Evolutionary conservation across 1,140 invertebrate genomes (phyloP).

Genomic region (Magallana ariakensis): DNA sequence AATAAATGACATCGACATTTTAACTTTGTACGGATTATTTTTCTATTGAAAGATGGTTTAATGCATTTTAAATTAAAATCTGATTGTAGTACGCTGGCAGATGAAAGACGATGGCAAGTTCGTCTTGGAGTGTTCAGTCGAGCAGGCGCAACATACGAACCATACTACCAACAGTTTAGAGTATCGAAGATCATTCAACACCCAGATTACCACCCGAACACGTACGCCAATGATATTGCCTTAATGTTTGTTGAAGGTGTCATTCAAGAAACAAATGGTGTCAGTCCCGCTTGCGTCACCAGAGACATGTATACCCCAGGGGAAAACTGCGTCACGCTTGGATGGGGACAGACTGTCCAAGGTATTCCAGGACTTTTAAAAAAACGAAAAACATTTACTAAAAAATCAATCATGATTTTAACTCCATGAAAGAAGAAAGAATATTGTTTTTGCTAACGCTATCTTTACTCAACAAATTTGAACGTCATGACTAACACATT

Average conservation of each 20-base stretch:
- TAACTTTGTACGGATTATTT: too few relatives aligned
- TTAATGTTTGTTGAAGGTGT: slow-evolving; percentile 36
- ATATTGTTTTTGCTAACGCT: too few relatives aligned
- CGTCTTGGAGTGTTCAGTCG: slow-evolving; percentile 14
- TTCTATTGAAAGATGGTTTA: too few relatives aligned
- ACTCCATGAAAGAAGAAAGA: too few relatives aligned
- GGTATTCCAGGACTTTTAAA: background rate
- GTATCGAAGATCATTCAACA: slow-evolving; percentile 41
- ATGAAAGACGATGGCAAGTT: slow-evolving; percentile 34
- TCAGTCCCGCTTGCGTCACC: slow-evolving; percentile 39
- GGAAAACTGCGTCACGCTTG: slow-evolving; percentile 37
- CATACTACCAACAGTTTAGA: slow-evolving; percentile 30
- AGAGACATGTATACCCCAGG: slow-evolving; percentile 2
- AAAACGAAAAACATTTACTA: background rate
- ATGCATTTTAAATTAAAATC: too few relatives aligned
- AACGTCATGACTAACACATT: background rate
- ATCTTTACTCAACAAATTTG: background rate
- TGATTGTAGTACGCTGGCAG: background rate
- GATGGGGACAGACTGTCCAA: slow-evolving; percentile 25
- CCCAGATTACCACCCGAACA: background rate
- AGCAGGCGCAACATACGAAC: background rate
- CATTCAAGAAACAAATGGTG: slow-evolving; percentile 31
- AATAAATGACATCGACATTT: too few relatives aligned
- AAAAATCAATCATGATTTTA: too few relatives aligned
- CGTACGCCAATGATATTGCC: slow-evolving; percentile 35